These are phyloP conservation scores for Euwallacea fornicatus DNA, from an alignment of 1,140 invertebrate genomes.

Conservation along the genomic window DNA sequence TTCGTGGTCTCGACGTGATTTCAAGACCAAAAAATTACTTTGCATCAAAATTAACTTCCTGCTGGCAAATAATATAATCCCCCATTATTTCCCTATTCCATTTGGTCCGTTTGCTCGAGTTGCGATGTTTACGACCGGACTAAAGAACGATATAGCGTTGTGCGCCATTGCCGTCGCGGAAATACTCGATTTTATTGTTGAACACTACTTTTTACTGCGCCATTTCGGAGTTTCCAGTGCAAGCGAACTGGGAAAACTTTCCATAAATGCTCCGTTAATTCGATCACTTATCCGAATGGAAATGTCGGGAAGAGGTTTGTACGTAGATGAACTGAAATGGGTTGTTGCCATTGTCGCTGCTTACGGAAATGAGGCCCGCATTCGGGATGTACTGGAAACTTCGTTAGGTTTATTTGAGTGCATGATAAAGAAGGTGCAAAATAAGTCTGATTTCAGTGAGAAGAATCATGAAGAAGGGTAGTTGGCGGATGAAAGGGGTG, in stretches of 20 bases:
- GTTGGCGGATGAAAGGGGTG: too few relatives aligned
- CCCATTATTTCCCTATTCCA: conserved; percentile 9
- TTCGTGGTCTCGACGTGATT: too few relatives aligned
- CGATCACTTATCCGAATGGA: conserved; percentile 22
- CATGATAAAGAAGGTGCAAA: too few relatives aligned
- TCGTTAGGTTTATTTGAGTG: background rate
- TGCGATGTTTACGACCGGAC: conserved; percentile 23
- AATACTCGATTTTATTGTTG: conserved; percentile 28
- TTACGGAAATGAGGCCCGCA: conserved; percentile 2
- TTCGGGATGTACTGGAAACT: conserved; percentile 1
- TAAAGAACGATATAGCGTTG: conserved; percentile 25
- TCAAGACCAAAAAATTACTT: too few relatives aligned
- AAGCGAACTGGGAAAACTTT: conserved; percentile 26
- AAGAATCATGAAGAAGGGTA: too few relatives aligned
- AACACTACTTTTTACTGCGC: conserved; percentile 22
- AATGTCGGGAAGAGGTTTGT: conserved; percentile 3
- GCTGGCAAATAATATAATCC: background rate
- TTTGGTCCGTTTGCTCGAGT: conserved; percentile 11
- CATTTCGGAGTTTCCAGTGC: conserved; percentile 23
- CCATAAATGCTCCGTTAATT: conserved; percentile 27
- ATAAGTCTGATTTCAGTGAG: too few relatives aligned
- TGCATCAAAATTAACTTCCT: too few relatives aligned
- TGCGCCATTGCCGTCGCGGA: conserved; percentile 17
- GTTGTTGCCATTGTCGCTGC: conserved; percentile 17
- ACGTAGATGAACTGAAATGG: conserved; percentile 17